These are phyloP conservation scores for Panopea generosa DNA, from an alignment of 2,888 invertebrate genomes.

Conservation along the genomic window DNA sequence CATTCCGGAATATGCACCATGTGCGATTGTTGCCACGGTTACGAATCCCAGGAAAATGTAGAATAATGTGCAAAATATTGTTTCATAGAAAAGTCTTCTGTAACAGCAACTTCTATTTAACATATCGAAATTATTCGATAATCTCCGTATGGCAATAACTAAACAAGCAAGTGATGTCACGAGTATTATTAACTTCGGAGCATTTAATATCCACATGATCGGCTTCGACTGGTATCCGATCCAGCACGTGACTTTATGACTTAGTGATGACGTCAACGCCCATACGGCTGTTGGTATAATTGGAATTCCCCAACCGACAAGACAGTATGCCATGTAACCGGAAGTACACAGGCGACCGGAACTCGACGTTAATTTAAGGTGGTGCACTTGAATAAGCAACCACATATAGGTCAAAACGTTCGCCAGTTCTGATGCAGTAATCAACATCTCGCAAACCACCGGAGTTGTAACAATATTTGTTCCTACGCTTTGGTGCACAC, in stretches of 20 bases:
- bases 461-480: slow-evolving; percentile 11
- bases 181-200: slow-evolving; percentile 39
- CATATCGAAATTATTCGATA: slow-evolving; percentile 15
- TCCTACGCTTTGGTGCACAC: neutral
- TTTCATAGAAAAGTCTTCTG: slow-evolving; percentile 29
- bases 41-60: slow-evolving; percentile 21
- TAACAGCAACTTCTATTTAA: slow-evolving; percentile 18
- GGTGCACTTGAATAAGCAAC: slow-evolving; percentile 47
- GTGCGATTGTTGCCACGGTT: slow-evolving; percentile 16
- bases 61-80: slow-evolving; percentile 19
- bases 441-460: slow-evolving; percentile 45
- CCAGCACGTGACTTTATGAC: slow-evolving; percentile 58
- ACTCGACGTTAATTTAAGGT: slow-evolving; percentile 29
- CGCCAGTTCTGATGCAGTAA: slow-evolving; percentile 34
- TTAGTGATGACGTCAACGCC: slow-evolving; percentile 50
- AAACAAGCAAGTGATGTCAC: slow-evolving; percentile 15
- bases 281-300: slow-evolving; percentile 51
- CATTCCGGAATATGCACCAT: slow-evolving; percentile 10
- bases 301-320: slow-evolving; percentile 61
- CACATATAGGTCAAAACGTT: slow-evolving; percentile 40
- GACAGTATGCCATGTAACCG: slow-evolving; percentile 43
- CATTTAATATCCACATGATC: slow-evolving; percentile 53
- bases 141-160: slow-evolving; percentile 11
- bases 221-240: slow-evolving; percentile 33
- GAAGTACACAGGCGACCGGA: slow-evolving; percentile 40